phyloP scores from a whole-genome alignment of 2,797 vertebrate species.

The Danio jaintianensis region DNA sequence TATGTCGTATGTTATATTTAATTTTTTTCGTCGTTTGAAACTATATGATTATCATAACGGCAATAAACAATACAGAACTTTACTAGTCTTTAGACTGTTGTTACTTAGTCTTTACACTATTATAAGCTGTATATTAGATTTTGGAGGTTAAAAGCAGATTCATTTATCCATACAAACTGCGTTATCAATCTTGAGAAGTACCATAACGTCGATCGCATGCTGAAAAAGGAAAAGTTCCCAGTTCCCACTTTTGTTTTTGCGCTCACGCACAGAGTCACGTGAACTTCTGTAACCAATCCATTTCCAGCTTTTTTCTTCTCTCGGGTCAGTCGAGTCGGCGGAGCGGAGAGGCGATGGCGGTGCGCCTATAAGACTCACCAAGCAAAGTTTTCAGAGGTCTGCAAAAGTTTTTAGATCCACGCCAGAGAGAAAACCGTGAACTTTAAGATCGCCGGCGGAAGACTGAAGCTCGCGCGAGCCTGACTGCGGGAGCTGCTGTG shows the following conservation, averaged over 20 bases:
- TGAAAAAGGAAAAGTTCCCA: background rate
- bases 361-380: slow-evolving; percentile 67
- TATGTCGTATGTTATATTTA: background rate
- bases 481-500: background rate
- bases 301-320: slow-evolving; percentile 31
- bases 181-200: background rate
- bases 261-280: slow-evolving; percentile 68
- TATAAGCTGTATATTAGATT: background rate
- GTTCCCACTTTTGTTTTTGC: slow-evolving; percentile 36
- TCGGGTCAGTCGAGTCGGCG: slow-evolving; percentile 55
- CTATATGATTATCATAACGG: background rate
- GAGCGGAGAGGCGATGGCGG: slow-evolving; percentile 59
- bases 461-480: background rate
- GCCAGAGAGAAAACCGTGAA: background rate
- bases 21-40: background rate
- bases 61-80: background rate
- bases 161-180: background rate
- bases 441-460: background rate
- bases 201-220: background rate
- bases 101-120: background rate
- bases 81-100: too few relatives aligned
- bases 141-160: background rate
- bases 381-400: slow-evolving; percentile 63
- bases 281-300: slow-evolving; percentile 70
- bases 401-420: background rate